These are phyloP conservation scores for Plecotus auritus DNA, from an alignment of 2,113 vertebrate species.

Conservation along the genomic window DNA sequence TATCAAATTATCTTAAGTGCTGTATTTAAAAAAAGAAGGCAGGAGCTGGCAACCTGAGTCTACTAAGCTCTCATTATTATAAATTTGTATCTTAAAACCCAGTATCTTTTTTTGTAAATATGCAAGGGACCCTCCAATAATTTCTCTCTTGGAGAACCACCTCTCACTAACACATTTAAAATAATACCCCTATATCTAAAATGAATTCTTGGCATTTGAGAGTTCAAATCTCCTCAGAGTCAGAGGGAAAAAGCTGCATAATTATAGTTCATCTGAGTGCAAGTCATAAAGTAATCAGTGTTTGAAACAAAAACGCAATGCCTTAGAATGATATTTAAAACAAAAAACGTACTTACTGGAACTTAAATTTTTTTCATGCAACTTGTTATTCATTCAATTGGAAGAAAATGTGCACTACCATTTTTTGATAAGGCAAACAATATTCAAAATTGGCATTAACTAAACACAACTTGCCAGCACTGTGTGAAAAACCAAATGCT, in stretches of 20 bases:
- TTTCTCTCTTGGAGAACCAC: conserved; percentile 42
- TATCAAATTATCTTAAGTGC: conserved; percentile 68
- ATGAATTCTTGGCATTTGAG: conserved; percentile 47
- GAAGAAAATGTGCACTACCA: conserved; percentile 4
- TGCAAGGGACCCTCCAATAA: conserved; percentile 51
- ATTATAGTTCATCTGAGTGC: conserved; percentile 44
- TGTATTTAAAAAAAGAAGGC: conserved; percentile 18
- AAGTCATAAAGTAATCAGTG: conserved; percentile 52
- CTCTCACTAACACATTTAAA: conserved; percentile 49
- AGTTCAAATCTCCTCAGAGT: conserved; percentile 54
- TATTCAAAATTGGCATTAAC: conserved; percentile 46
- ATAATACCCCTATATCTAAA: conserved; percentile 53
- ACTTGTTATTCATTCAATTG: conserved; percentile 48
- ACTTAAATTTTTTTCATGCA: background rate
- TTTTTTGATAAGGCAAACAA: conserved; percentile 17
- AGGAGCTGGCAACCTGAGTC: conserved; percentile 43
- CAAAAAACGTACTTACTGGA: background rate
- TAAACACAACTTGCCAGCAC: conserved; percentile 74
- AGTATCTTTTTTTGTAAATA: conserved; percentile 64
- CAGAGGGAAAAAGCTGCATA: background rate
- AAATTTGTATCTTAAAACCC: conserved; percentile 68
- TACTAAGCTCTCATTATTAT: conserved; percentile 62
- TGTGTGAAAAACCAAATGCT: conserved; percentile 85
- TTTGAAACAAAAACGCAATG: conserved; percentile 43
- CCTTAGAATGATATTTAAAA: conserved; percentile 34